phyloP scores from a whole-genome alignment of 2,113 vertebrate genomes.

The Speoplatyrhinus poulsoni region DNA sequence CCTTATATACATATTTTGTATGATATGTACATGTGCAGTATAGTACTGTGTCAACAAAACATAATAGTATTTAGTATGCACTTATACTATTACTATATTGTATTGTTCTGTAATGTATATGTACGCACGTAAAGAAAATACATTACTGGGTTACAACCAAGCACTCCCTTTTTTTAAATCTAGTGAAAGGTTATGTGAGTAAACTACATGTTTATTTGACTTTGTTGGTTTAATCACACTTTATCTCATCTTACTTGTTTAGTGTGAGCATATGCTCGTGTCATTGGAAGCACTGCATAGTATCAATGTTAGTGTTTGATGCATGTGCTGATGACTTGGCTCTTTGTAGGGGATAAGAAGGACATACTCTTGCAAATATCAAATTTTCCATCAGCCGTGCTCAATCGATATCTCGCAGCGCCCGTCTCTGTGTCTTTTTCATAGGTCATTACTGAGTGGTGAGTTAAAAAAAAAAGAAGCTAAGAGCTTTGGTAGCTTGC shows the following conservation, averaged over 20 bases:
- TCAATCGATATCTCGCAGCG: neutral
- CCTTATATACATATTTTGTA: too few relatives aligned
- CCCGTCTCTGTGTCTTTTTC: neutral
- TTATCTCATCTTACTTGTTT: neutral
- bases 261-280: neutral
- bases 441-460: slow-evolving; percentile 17
- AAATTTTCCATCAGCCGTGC: slow-evolving; percentile 38
- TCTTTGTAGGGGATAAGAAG: slow-evolving; percentile 31
- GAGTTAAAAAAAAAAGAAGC: slow-evolving; percentile 20
- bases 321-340: neutral
- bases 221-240: too few relatives aligned
- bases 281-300: neutral
- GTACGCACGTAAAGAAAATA: too few relatives aligned
- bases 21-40: too few relatives aligned
- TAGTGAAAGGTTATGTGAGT: too few relatives aligned
- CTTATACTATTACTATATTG: too few relatives aligned
- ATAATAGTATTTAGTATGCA: too few relatives aligned
- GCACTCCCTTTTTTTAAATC: too few relatives aligned
- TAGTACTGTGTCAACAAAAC: too few relatives aligned
- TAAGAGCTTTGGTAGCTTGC: slow-evolving; percentile 7
- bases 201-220: too few relatives aligned
- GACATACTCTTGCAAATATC: slow-evolving; percentile 18
- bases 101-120: too few relatives aligned
- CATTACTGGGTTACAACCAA: too few relatives aligned
- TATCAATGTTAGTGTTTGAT: slow-evolving; percentile 29